A percentile compares a stretch with the other conserved stretches of the same genome.
These are phyloP conservation scores for Dione juno DNA, from an alignment of 2,888 invertebrate genomes.

Conservation along the genomic window DNA sequence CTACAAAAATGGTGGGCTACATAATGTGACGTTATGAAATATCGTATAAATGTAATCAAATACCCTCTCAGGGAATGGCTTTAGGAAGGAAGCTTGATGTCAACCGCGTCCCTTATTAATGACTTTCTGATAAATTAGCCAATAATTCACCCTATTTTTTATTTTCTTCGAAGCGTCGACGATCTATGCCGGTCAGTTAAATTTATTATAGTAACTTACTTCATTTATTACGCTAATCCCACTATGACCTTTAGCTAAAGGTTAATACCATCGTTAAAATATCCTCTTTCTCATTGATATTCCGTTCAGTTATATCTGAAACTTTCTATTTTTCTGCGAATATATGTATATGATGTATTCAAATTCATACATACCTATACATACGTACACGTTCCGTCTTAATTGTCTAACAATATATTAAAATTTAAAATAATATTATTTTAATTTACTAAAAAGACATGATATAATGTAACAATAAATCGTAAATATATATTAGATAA, in stretches of 20 bases:
- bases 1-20: background rate
- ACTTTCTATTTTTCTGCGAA: conserved; percentile 9
- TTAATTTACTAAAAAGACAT: no score
- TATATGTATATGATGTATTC: background rate
- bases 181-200: background rate
- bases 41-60: conserved; percentile 17
- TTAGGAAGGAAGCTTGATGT: conserved; percentile 15
- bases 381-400: no score
- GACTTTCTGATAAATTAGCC: conserved; percentile 42
- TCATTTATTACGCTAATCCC: conserved; percentile 7
- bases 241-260: conserved; percentile 1
- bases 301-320: conserved; percentile 6
- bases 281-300: conserved; percentile 18
- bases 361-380: no score
- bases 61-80: conserved; percentile 18
- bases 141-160: conserved; percentile 34
- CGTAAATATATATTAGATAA: no score
- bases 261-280: conserved; percentile 1
- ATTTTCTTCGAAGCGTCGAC: background rate
- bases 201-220: background rate
- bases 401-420: no score
- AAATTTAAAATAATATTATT: no score
- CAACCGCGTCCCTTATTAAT: conserved; percentile 35
- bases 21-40: conserved; percentile 17
- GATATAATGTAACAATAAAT: no score